Base-by-base conservation (phyloP, 2,113 vertebrate species). In the Henicopernis longicauda region DNA sequence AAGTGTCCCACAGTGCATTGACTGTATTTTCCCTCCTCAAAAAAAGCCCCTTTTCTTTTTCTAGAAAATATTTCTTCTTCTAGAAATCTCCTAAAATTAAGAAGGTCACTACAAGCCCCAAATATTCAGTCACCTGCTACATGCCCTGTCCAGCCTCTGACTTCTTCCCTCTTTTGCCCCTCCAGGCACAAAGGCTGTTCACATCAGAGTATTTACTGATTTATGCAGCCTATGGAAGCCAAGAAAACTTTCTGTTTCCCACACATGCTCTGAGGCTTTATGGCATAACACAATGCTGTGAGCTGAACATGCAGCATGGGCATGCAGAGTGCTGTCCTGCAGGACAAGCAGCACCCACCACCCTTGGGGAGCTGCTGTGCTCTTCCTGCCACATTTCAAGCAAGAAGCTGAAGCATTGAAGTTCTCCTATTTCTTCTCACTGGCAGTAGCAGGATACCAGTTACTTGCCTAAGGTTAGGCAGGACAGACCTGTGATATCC, bases 241-340 rank as follows among this genome's bases (percentile, higher is more conserved):
- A 10, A 55, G 25, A 57, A 69, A 67, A 44, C 23, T 22, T 61
- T 42, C 34, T 32, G 21, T 45, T 73, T 38, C 52, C 66, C 27
- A 4, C 6, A 9, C 19, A 13, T 4, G 15, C 45, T 76, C 42
- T 14, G 29, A 18, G 50, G 23, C 45, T 83, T 62, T 57, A 54
- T 4, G 22, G 42, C 32, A 14, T 11, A 49, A 26, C n/a, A 34
- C 4, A 3, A 7, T 1, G 1, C 45, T 22, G 26, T 9, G 52
- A 67, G 49, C 59, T 20, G 54, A 73, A 12, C 23, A 23, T 12
- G 40, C 21, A 14, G 45, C 3, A 1, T 5, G n/a, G 44, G 44
- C 66, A 22, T 5, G 27, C 32, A 3, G 15, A 16, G 26, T 7
- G 18, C 49, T 82, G 70, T n/a, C 44, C 70, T 65, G 45, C 26